Evolutionary conservation across 2,113 vertebrate genomes (phyloP), one percentile per base, ranked within the genome.

Genomic region (Calidris pygmaea): DNA sequence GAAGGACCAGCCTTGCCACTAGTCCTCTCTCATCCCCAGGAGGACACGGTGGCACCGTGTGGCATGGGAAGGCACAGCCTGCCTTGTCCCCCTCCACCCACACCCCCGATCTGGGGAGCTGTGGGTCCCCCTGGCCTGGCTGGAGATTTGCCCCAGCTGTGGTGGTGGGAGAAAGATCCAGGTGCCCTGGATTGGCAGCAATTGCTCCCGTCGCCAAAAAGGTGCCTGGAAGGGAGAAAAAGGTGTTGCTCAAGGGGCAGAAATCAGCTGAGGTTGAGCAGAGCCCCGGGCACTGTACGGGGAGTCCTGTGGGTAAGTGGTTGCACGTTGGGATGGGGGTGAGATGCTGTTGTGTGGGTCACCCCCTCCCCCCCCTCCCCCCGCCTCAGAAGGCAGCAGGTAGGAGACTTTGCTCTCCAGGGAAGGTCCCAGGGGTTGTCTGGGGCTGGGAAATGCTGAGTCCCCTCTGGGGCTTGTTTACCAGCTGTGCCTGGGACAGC

Each of bases 271-370:
- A 48, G 35, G 37, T 58, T 41, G 50, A 59, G 72, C 2, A 13
- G 75, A 60, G 45, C 22, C 7, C 14, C 50, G 19, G 26, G 18
- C 2, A 3, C 13, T 1, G 2, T 17, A 6, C 0, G 0, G 7
- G 37, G 29, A 71, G 32, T 63, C 8, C 43, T 63, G 12, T 1
- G 6, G 29, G 45, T 9, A 20, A 63, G 7, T 0, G 0, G 29
- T 26, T 65, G 19, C 1, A 1, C 39, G 41, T 43, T 70, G 29
- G 56, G 34, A n/a, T n/a, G 55, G n/a, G 11, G 15, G 12, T 55
- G 79, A 50, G 82, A 13, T 86, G 83, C 43, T 93, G 19, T 22
- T 67, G 39, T 0, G 3, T 48, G 41, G 21, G 32, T 80, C 6
- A 3, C 12, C 0, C 6, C 13, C 18, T 14, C 10, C 24, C 2